Evolutionary conservation across 2,888 invertebrate species (phyloP), one percentile per base, ranked within the genome.

Genomic region (Aelia acuminata): DNA sequence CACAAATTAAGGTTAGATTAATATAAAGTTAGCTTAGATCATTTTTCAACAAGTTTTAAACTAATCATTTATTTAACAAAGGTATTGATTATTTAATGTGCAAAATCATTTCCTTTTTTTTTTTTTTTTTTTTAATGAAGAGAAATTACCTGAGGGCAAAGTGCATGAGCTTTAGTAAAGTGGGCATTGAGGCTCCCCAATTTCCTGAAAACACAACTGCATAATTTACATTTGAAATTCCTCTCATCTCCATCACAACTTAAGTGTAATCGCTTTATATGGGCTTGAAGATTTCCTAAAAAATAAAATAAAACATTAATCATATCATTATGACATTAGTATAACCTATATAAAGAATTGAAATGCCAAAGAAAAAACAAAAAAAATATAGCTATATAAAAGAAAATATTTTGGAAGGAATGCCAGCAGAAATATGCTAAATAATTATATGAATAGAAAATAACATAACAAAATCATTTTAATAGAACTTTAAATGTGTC

Each of bases 161-260:
- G 49, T n/a, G 87, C 88, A 91, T 96, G 95, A 85, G 93, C 93
- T 90, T 94, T 93, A 57, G 94, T 95, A 90, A 95, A 94, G 91
- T 96, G 96, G 18, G 94, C 94, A 91, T 95, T 95, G 20, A 96
- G 92, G 90, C 95, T 94, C 18, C 95, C 94, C 4, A 95, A 92
- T 91, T 94, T 94, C 91, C 94, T 94, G 92, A 95, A 96, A 39
- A 94, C 93, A 92, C 96, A 96, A 8, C 94, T 92, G 91, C 96
- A 96, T 90, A 94, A 94, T 15, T 93, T 93, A 92, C 96, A 96
- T 90, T 94, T 93, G 91, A 94, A 95, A 43, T 93, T 92, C 89
- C 93, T 93, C 89, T 93, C 93, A 48, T 93, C 93, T 18, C 92
- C 92, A n/a, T 92, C 92, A 35, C 94, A 93, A 20, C 94, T 93